A percentile compares a stretch with the other conserved stretches of the same genome.
Evolutionary conservation across 2,113 vertebrate genomes (phyloP).

Genomic region (Hypanus sabinus): DNA sequence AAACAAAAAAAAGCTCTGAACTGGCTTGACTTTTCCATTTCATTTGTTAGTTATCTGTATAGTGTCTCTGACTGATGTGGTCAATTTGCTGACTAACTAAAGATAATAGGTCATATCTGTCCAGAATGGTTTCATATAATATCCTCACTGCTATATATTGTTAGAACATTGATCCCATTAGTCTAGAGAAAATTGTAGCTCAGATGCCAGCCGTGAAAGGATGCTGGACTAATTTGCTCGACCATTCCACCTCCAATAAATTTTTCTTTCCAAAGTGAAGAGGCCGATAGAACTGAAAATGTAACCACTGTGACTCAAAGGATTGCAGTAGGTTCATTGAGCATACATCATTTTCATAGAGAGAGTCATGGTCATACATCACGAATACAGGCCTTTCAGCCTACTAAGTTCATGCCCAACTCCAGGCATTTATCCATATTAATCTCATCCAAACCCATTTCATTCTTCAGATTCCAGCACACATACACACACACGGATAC

Average conservation of each 20-base stretch:
- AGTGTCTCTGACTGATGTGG: neutral
- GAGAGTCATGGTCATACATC: too few relatives aligned
- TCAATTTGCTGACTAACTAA: slow-evolving; percentile 13
- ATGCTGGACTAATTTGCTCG: neutral
- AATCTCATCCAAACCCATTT: too few relatives aligned
- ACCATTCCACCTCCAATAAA: neutral
- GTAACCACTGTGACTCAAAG: neutral
- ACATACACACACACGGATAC: too few relatives aligned
- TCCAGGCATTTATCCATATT: too few relatives aligned
- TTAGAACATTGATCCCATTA: slow-evolving; percentile 7
- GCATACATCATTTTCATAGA: too few relatives aligned
- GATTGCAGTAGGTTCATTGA: neutral
- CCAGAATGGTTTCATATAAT: slow-evolving; percentile 18
- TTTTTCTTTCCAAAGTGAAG: neutral
- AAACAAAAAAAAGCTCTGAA: neutral
- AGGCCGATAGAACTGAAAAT: neutral
- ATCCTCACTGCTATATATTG: neutral
- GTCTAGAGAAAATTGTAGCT: neutral
- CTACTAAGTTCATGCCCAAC: too few relatives aligned
- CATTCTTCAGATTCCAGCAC: too few relatives aligned
- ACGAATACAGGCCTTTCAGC: too few relatives aligned
- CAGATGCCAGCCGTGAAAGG: slow-evolving; percentile 2
- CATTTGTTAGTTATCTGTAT: neutral
- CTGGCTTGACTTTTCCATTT: slow-evolving; percentile 14
- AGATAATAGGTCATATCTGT: neutral